These are phyloP conservation scores for Parambassis ranga DNA, from an alignment of 2,797 vertebrate genomes.

Conservation along the genomic window DNA sequence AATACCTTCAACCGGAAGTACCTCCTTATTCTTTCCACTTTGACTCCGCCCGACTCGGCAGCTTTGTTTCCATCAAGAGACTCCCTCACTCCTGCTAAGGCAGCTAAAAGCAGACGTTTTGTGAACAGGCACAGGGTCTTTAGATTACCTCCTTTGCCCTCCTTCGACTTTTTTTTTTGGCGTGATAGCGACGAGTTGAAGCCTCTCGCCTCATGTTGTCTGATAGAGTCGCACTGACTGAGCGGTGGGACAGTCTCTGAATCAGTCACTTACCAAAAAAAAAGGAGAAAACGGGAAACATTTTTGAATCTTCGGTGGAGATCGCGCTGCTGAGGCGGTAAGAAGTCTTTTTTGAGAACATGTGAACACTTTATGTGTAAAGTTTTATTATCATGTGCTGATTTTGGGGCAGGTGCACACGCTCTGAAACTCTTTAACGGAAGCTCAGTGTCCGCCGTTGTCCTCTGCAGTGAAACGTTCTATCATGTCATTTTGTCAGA, in stretches of 20 bases:
- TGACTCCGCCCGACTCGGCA: not conserved
- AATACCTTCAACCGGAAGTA: slow-evolving; percentile 6
- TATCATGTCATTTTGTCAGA: not conserved
- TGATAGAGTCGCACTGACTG: not conserved
- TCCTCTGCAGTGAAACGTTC: too few relatives aligned
- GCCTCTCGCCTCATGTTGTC: not conserved
- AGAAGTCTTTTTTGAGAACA: not conserved
- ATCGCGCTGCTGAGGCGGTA: slow-evolving; percentile 17
- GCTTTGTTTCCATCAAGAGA: slow-evolving; percentile 35
- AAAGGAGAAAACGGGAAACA: not conserved
- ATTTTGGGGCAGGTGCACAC: slow-evolving; percentile 40
- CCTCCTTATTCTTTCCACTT: accelerated
- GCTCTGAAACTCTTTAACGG: too few relatives aligned
- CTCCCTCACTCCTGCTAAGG: not conserved
- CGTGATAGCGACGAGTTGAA: too few relatives aligned
- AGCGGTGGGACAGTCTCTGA: not conserved
- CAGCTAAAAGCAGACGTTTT: not conserved
- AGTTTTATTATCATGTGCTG: not conserved
- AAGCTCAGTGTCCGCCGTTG: too few relatives aligned
- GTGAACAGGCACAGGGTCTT: not conserved
- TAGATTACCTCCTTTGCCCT: not conserved
- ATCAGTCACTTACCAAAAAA: too few relatives aligned
- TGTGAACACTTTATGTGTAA: not conserved
- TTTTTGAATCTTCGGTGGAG: not conserved
- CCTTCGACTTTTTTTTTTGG: not conserved